Conservation (phyloP, 2,888 invertebrate species). For the Odiellus spinosus region DNA sequence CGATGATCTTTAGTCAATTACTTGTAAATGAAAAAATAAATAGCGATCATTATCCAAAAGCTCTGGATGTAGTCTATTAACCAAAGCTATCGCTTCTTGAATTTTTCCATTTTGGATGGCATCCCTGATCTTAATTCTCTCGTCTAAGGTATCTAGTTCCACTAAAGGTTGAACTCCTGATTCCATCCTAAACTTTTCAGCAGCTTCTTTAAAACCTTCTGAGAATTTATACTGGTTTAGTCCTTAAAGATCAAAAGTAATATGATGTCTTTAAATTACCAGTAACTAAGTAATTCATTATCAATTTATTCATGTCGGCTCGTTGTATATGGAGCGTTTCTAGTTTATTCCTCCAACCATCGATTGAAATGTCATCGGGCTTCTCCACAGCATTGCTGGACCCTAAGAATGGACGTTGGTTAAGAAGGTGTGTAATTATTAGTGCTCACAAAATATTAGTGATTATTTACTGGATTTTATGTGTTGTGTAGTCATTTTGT, state of each 20-base stretch:
- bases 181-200: slow-evolving; percentile 87
- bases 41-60: slow-evolving; percentile 86
- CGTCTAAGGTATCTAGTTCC: slow-evolving; percentile 69
- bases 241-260: background rate
- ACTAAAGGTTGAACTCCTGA: slow-evolving; percentile 66
- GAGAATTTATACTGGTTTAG: background rate
- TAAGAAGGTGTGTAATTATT: too few species aligned
- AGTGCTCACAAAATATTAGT: too few species aligned
- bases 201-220: slow-evolving; percentile 63
- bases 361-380: slow-evolving; percentile 8
- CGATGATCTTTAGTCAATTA: too few species aligned
- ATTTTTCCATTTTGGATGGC: slow-evolving; percentile 84
- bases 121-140: slow-evolving; percentile 77
- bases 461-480: too few species aligned
- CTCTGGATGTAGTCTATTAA: slow-evolving; percentile 87
- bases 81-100: slow-evolving; percentile 79
- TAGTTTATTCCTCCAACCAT: slow-evolving; percentile 53
- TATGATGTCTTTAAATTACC: slow-evolving; percentile 40
- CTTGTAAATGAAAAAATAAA: slow-evolving; percentile 86
- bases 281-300: slow-evolving; percentile 96
- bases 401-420: too few species aligned
- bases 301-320: slow-evolving; percentile 86
- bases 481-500: too few species aligned
- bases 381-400: slow-evolving; percentile 3
- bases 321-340: slow-evolving; percentile 64